A percentile compares a stretch with the other conserved stretches of the same genome.
Conservation (phyloP, 1,140 invertebrate species). For the Caenorhabditis latens region DNA sequence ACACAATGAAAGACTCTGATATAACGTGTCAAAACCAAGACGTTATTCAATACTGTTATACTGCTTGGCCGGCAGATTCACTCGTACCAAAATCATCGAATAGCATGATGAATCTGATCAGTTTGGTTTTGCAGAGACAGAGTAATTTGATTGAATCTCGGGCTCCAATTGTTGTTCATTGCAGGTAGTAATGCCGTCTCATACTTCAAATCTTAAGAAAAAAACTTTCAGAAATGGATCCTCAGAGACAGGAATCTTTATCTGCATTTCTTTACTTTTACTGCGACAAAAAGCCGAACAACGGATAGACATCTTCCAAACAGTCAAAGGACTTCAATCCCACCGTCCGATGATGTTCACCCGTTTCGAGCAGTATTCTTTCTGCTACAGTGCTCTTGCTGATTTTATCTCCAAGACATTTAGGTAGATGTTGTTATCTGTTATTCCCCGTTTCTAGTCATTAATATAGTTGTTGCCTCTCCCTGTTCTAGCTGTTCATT, state of each 20-base stretch:
- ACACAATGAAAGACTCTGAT: slow-evolving; percentile 65
- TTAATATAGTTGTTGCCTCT: slow-evolving; percentile 26
- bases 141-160: slow-evolving; percentile 64
- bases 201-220: not conserved
- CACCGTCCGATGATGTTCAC: slow-evolving; percentile 40
- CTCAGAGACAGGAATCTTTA: slow-evolving; percentile 79
- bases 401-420: slow-evolving; percentile 59
- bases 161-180: slow-evolving; percentile 75
- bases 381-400: slow-evolving; percentile 72
- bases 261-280: slow-evolving; percentile 78
- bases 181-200: slow-evolving; percentile 63
- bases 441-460: slow-evolving; percentile 5
- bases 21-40: not conserved
- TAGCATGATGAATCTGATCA: slow-evolving; percentile 72
- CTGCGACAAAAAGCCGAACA: slow-evolving; percentile 79
- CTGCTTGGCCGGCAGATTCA: slow-evolving; percentile 65
- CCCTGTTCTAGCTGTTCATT: slow-evolving; percentile 45
- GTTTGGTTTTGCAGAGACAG: slow-evolving; percentile 72
- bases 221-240: slow-evolving; percentile 79
- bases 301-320: slow-evolving; percentile 80
- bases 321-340: slow-evolving; percentile 78
- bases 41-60: slow-evolving; percentile 67
- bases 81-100: slow-evolving; percentile 64
- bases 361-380: slow-evolving; percentile 72
- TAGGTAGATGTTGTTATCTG: slow-evolving; percentile 5